phyloP scores from a whole-genome alignment of 2,797 vertebrate genomes.

The Cryptoblepharus egeriae region DNA sequence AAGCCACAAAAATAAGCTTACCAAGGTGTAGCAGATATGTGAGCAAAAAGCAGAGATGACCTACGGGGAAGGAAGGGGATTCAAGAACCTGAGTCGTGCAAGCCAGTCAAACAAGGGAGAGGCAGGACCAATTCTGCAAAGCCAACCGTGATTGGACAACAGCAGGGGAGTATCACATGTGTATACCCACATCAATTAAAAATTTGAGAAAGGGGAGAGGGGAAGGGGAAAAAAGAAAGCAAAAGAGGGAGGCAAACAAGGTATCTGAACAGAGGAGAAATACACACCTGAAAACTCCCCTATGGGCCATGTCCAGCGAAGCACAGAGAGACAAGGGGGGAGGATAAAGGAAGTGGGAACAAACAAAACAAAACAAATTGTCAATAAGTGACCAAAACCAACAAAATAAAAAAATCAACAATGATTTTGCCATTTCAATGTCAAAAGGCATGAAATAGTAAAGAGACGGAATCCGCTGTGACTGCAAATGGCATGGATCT shows the following conservation, averaged over 20 bases:
- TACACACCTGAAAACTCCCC: conserved; percentile 99
- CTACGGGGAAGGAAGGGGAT: not conserved
- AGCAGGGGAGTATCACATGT: conserved; percentile 73
- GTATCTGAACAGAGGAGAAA: conserved; percentile 76
- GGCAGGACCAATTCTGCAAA: conserved; percentile 58
- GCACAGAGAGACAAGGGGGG: conserved; percentile 81
- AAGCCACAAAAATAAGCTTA: not conserved
- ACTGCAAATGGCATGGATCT: conserved; percentile 59
- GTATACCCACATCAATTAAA: conserved; percentile 50
- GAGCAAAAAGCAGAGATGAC: conserved; percentile 34
- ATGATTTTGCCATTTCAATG: conserved; percentile 71
- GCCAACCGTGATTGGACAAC: conserved; percentile 62
- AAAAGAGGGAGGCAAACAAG: conserved; percentile 62
- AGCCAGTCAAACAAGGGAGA: conserved; percentile 51
- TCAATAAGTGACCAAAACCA: conserved; percentile 86
- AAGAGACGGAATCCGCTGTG: conserved; percentile 58
- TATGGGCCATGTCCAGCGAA: conserved; percentile 89
- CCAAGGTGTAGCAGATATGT: conserved; percentile 6
- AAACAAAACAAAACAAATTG: conserved; percentile 73
- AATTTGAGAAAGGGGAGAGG: conserved; percentile 10
- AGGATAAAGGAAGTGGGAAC: conserved; percentile 69
- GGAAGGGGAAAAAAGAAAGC: conserved; percentile 12
- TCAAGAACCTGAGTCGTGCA: conserved; percentile 1
- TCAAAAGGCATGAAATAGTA: conserved; percentile 71
- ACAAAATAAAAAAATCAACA: conserved; percentile 74